Evolutionary conservation across 30 jellyfish, hydroid and myxozoan species (phyloP).

Genomic region (Hydractinia symbiolongicarpus): DNA sequence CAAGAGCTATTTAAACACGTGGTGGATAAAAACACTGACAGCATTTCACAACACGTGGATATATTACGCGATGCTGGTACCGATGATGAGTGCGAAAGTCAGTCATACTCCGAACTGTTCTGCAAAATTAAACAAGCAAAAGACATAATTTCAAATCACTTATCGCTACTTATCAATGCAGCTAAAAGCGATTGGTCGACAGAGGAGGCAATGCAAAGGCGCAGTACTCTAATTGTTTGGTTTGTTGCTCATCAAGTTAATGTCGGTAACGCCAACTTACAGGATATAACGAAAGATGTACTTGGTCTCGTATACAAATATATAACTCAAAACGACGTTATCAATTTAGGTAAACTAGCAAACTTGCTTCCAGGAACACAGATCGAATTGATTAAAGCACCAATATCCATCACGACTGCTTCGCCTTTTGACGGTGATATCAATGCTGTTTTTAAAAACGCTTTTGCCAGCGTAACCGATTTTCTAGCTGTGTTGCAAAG

Average conservation of each 20-base stretch:
- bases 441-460: constrained; percentile 1
- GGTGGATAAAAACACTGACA: not conserved
- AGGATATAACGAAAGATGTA: not conserved
- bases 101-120: constrained; percentile 6
- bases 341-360: not conserved
- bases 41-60: not conserved
- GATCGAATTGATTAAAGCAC: not conserved
- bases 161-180: not conserved
- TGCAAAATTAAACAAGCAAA: constrained; percentile 6
- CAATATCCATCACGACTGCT: not conserved
- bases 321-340: not conserved
- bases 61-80: not conserved
- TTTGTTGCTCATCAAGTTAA: constrained; percentile 1
- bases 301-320: not conserved
- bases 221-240: not conserved
- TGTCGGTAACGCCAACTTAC: not conserved
- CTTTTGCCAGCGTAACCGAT: not conserved
- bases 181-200: not conserved
- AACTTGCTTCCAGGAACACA: not conserved
- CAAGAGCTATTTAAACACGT: not conserved
- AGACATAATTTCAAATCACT: not conserved
- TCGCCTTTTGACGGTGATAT: constrained; percentile 7
- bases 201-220: not conserved
- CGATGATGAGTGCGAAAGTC: not conserved
- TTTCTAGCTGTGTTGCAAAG: not conserved